Base-by-base conservation (phyloP, 2,797 vertebrate genomes). In the Hyperoplus immaculatus region DNA sequence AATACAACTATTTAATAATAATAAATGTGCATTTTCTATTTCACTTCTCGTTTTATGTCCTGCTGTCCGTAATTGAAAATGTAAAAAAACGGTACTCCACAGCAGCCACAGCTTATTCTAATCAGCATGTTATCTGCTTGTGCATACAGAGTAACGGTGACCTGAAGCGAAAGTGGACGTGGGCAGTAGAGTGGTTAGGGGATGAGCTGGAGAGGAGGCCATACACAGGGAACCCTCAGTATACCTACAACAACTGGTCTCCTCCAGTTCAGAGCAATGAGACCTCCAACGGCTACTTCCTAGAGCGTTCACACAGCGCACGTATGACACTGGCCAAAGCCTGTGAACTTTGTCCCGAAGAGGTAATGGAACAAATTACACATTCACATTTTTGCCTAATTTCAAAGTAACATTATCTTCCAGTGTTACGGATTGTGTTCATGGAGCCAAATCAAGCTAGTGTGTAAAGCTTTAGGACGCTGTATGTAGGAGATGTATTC, bases 291-390 rank as follows among this genome's bases (percentile, higher is more conserved):
- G 98, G 98, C 89, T 99, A 99, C 91, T 99, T 99, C 94, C 94
- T 99, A 89, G 98, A 99, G 93, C 97, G 98, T 82, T 99, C 98
- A 3, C 98, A 99, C 95, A 99, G 98, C 87, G 98, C 98, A 72
- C 97, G 98, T 86, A 98, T 99, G 97, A 99, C 98, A 69, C 97
- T 99, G 91, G 98, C 98, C 94, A 99, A 99, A 94, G 98, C 98
- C 94, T 99, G 98, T 93, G 98, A 99, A 89, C 97, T 99, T 82
- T 99, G 98, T 94, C 98, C 98, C 8, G 98, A 99, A 88, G 98
- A 99, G 97, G 98, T 99, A 97, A 91, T n/a, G 29, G 29, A 29
- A 29, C 29, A 29, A 29, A 29, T 29, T 29, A 29, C 29, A 3
- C 59, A 46, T 49, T 51, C 8, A 75, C 29, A n/a, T 62, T 63